Base-by-base conservation (phyloP, 2,113 vertebrate species). In the Xenus cinereus region DNA sequence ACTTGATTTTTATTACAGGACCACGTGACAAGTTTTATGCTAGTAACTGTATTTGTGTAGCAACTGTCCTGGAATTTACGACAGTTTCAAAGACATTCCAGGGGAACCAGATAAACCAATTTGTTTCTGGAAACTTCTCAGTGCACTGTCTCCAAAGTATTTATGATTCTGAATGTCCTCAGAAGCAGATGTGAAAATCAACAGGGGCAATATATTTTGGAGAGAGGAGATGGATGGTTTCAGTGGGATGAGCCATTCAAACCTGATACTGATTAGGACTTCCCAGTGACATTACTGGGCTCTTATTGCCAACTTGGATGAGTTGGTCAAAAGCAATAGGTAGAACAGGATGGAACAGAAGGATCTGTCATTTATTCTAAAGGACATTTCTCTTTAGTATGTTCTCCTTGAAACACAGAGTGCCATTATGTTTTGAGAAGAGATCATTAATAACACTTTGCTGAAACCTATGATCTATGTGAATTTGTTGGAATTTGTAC, bases 181-280 rank as follows among this genome's bases (percentile, higher is more conserved):
- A 84, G 78, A 92, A 95, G 57, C 63, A 93, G 79, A 92, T 81
- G 43, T 84, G 71, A 81, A 89, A 87, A 93, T 56, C 48, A 91
- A 77, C 45, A 63, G 9, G 18, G 33, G 17, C 14, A 64, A 46
- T 6, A 10, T 35, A 71, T 87, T 93, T 59, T 84, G 33, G 67
- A 81, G 30, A 67, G 30, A 32, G 12, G 30, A 66, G 60, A 95
- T 10, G 19, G 30, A 91, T 26, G 14, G 56, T 81, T 91, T 90
- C 77, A 89, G 33, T 39, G 51, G 39, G 43, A 77, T 59, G 33
- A 87, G 35, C 26, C 53, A 68, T 56, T 84, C 48, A 93, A 82
- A 76, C 24, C n/a, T 77, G 33, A 64, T 35, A 71, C 24, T 54
- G 23, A 84, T 75, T 78, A 87, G 51, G n/a, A 54, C 35, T 84